phyloP scores from a whole-genome alignment of 2,888 invertebrate species.

The Venusia cambrica region DNA sequence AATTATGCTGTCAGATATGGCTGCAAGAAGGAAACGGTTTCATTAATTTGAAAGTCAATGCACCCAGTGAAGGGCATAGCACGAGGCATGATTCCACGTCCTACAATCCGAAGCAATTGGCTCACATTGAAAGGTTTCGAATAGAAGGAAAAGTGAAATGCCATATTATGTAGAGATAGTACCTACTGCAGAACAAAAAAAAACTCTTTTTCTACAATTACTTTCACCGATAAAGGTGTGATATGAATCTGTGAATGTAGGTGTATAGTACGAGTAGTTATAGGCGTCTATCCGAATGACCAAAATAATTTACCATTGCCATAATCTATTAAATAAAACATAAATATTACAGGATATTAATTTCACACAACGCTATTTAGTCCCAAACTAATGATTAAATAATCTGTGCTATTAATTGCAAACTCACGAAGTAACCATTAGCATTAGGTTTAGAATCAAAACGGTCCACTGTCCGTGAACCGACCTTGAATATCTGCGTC shows the following conservation, averaged over 20 bases:
- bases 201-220: conserved; percentile 18
- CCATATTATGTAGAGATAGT: no score
- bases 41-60: conserved; percentile 26
- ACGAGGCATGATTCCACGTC: background rate
- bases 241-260: no score
- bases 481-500: conserved; percentile 31
- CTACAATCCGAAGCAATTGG: background rate
- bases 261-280: no score
- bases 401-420: conserved; percentile 9
- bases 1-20: conserved; percentile 11
- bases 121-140: conserved; percentile 1
- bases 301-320: no score
- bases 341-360: no score
- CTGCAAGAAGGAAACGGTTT: conserved; percentile 27
- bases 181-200: no score
- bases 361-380: no score
- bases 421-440: conserved; percentile 21
- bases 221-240: conserved; percentile 26
- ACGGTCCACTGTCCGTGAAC: conserved; percentile 32
- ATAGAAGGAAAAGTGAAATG: conserved; percentile 2
- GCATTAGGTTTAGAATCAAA: conserved; percentile 19
- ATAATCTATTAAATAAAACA: no score
- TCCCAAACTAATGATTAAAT: no score
- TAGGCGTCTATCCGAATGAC: no score
- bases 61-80: conserved; percentile 17